These are phyloP conservation scores for Struthio camelus DNA, from an alignment of 2,113 vertebrate species.

Conservation along the genomic window DNA sequence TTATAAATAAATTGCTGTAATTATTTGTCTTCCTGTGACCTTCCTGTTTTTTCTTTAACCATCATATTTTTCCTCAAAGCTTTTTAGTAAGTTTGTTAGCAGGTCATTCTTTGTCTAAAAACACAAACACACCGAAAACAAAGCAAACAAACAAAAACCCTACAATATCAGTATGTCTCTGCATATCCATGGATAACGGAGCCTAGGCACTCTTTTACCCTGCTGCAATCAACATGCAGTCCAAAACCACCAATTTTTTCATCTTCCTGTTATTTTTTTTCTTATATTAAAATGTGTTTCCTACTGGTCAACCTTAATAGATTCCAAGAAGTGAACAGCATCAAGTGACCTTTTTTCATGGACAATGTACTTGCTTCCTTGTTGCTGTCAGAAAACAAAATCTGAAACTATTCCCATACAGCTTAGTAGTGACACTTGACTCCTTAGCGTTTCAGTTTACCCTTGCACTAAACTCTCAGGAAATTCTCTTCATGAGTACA, in stretches of 20 bases:
- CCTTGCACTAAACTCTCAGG: neutral
- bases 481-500: neutral
- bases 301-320: neutral
- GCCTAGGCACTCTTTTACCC: neutral
- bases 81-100: neutral
- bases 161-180: neutral
- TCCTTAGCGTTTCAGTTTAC: neutral
- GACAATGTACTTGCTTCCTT: neutral
- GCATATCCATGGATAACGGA: neutral
- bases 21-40: conserved; percentile 17
- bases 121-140: too few species aligned
- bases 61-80: neutral
- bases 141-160: too few species aligned
- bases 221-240: neutral
- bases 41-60: conserved; percentile 39
- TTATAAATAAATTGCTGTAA: conserved; percentile 47
- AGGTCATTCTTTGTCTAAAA: neutral
- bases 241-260: neutral
- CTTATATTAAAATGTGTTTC: neutral
- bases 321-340: neutral
- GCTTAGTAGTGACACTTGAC: neutral
- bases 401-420: fast-evolving
- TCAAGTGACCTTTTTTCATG: neutral
- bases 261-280: neutral
- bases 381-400: neutral